phyloP scores from a whole-genome alignment of 2,113 vertebrate species.

The Amblyornis subalaris region DNA sequence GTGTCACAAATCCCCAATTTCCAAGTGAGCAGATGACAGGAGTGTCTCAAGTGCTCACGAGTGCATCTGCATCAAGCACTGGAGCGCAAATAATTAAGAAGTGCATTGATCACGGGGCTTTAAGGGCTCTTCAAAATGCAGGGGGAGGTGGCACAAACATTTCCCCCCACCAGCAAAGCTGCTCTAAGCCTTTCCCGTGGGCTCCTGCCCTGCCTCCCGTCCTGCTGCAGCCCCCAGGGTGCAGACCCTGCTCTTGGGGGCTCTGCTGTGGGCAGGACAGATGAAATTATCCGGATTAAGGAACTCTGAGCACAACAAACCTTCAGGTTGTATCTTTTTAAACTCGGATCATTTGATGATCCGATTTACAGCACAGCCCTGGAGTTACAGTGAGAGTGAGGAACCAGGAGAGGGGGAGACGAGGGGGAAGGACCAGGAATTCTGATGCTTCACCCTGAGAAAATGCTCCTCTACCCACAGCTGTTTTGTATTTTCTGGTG shows the following conservation, averaged over 20 bases:
- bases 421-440: background rate
- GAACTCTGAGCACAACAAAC: background rate
- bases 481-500: background rate
- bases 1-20: background rate
- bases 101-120: background rate
- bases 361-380: background rate
- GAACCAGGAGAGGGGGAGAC: fast-evolving
- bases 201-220: background rate
- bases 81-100: background rate
- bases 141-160: background rate
- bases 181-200: background rate
- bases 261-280: background rate
- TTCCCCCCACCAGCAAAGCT: background rate
- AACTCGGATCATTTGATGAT: background rate
- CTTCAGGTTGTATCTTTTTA: background rate
- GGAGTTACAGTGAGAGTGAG: background rate
- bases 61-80: background rate
- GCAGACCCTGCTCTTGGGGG: background rate
- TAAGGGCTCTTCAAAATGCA: background rate
- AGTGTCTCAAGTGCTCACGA: background rate
- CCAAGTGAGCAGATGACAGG: background rate
- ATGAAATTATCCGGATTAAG: background rate
- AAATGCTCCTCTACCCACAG: background rate
- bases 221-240: background rate
- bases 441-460: background rate